Evolutionary conservation across 2,888 invertebrate genomes (phyloP).

Genomic region (Allacma fusca): DNA sequence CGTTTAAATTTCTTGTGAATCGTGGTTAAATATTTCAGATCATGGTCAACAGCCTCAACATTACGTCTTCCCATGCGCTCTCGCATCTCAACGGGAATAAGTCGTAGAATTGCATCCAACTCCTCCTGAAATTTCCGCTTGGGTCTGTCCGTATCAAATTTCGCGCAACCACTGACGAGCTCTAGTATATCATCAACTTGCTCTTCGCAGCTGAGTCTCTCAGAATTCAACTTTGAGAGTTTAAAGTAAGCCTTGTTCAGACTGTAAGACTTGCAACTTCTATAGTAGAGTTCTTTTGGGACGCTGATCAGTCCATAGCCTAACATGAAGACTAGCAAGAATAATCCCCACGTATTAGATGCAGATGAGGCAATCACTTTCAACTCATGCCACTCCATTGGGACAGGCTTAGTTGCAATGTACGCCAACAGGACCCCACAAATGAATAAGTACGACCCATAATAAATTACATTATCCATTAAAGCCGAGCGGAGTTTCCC

Average conservation of each 20-base stretch:
- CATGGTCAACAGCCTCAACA: conserved; percentile 70
- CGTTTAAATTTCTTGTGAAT: conserved; percentile 83
- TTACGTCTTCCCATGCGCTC: conserved; percentile 75
- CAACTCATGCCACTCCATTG: conserved; percentile 72
- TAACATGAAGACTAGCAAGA: conserved; percentile 88
- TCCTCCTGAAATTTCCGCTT: conserved; percentile 97
- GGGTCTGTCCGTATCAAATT: conserved; percentile 47
- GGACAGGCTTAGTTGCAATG: conserved; percentile 50
- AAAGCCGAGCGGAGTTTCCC: conserved; percentile 94
- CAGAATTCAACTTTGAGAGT: conserved; percentile 90
- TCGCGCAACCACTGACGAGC: conserved; percentile 32
- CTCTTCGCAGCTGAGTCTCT: conserved; percentile 64
- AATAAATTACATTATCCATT: conserved; percentile 97
- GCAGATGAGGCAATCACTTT: conserved; percentile 95
- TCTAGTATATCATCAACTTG: conserved; percentile 49
- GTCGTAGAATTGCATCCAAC: conserved; percentile 93
- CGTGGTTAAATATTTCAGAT: conserved; percentile 82
- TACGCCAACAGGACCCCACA: conserved; percentile 94
- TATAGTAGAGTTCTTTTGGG: conserved; percentile 80
- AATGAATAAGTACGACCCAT: conserved; percentile 93
- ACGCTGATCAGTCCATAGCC: conserved; percentile 96
- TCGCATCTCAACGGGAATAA: conserved; percentile 80
- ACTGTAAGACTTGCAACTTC: conserved; percentile 83
- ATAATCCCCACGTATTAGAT: conserved; percentile 99
- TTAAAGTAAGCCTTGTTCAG: conserved; percentile 90